These are phyloP conservation scores for Chloroclysta siterata DNA, from an alignment of 2,888 invertebrate species.

Conservation along the genomic window DNA sequence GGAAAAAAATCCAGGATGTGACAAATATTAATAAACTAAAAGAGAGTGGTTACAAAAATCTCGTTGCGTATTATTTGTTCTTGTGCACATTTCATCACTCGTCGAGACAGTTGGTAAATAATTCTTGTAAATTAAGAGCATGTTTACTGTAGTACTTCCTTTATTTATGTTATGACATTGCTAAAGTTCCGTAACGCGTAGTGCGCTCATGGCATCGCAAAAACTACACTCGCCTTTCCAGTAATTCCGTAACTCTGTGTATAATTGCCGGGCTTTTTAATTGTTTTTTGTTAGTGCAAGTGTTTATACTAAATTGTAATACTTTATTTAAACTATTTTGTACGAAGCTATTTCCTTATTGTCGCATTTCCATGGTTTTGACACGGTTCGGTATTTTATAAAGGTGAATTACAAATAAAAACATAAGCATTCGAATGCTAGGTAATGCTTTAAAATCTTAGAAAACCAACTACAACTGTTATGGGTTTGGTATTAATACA, in stretches of 20 bases:
- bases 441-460: too few species aligned
- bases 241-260: conserved; percentile 64
- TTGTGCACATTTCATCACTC: conserved; percentile 72
- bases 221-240: conserved; percentile 64
- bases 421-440: too few species aligned
- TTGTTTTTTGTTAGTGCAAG: conserved; percentile 4
- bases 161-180: conserved; percentile 27
- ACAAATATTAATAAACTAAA: conserved; percentile 23
- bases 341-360: neutral
- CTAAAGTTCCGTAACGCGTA: conserved; percentile 44
- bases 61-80: conserved; percentile 61
- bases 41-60: conserved; percentile 46
- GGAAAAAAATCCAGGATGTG: conserved; percentile 1
- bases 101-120: conserved; percentile 61
- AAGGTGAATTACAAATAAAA: too few species aligned
- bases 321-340: neutral
- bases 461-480: too few species aligned
- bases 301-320: neutral
- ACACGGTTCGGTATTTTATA: too few species aligned
- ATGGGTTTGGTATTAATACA: too few species aligned
- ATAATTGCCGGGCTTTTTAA: conserved; percentile 55
- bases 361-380: too few species aligned
- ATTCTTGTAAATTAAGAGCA: conserved; percentile 71
- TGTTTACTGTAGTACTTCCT: conserved; percentile 59
- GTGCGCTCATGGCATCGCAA: conserved; percentile 54